Conservation (phyloP, 1,140 invertebrate species). For the Heliconius eleuchia region DNA sequence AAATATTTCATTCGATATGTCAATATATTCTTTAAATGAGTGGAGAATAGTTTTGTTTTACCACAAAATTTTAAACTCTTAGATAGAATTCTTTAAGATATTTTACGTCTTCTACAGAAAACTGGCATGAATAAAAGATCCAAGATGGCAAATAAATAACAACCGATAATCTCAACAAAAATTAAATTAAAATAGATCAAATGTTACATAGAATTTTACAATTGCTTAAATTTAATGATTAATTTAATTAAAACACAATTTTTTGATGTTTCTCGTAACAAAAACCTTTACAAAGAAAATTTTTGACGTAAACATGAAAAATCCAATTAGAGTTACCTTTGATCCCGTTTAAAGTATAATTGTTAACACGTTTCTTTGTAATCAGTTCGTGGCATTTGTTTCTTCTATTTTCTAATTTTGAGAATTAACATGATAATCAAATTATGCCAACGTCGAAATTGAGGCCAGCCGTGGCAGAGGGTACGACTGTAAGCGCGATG, state of each 20-base stretch:
- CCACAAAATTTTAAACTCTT: no score
- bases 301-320: not conserved
- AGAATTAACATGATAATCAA: not conserved
- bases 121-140: no score
- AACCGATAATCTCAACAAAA: not conserved
- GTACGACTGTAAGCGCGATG: not conserved
- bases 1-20: no score
- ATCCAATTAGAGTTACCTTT: not conserved
- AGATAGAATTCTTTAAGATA: no score
- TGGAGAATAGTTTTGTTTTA: no score
- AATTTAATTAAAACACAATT: not conserved
- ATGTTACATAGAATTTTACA: not conserved
- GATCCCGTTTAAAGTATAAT: constrained; percentile 1
- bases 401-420: not conserved
- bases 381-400: not conserved
- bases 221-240: not conserved
- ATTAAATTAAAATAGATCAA: not conserved
- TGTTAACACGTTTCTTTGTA: constrained; percentile 8
- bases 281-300: not conserved
- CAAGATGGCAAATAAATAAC: no score
- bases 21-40: no score
- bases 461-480: not conserved
- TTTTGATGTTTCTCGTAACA: not conserved
- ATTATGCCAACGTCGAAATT: no score
- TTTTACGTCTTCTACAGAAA: no score